Base-by-base conservation (phyloP, 2,888 invertebrate genomes). In the Xestia c-nigrum region DNA sequence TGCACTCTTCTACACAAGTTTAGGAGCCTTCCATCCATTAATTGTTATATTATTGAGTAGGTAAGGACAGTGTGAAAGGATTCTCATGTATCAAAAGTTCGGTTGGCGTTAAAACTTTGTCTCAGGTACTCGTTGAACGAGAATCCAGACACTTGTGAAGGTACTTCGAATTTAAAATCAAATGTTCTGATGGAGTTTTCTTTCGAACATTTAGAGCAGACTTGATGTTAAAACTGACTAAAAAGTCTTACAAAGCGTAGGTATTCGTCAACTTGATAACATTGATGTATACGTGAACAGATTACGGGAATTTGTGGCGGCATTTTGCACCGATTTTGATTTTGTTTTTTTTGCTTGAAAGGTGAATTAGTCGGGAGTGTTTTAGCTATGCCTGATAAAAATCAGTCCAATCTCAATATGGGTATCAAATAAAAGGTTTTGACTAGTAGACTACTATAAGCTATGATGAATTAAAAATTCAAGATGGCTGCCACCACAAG, bases 61-160 rank as follows among this genome's bases (percentile, higher is more conserved):
- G 77, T 38, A 72, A 73, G 72, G 72, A 74, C 84, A 72, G 73
- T 76, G 87, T 92, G 87, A 93, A 92, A 93, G 92, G 92, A 85
- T 93, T 93, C 88, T 72, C 92, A 84, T 93, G 93, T 93, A 89
- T 91, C 88, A 88, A 89, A 89, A 92, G 91, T 92, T 90, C 73
- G 84, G 87, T 80, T 89, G 87, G 87, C 88, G 84, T 85, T 83
- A 85, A 79, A 90, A 92, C 88, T 92, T 90, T 81, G 81, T 68
- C 76, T 47, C 88, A 90, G 89, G 89, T 91, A 80, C 84, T 63
- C 38, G 57, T 61, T 50, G 57, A 85, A 88, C 81, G 83, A 74
- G 38, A 64, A 50, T 78, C 76, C 64, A 66, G 79, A 83, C 77
- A 77, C 73, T 81, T 77, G 74, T 85, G 72, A 75, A 65, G 72